Percentiles rank a stretch among this genome's conserved stretches.
These are phyloP conservation scores for Dasyornis broadbenti DNA, from an alignment of 2,113 vertebrate genomes.

Conservation along the genomic window DNA sequence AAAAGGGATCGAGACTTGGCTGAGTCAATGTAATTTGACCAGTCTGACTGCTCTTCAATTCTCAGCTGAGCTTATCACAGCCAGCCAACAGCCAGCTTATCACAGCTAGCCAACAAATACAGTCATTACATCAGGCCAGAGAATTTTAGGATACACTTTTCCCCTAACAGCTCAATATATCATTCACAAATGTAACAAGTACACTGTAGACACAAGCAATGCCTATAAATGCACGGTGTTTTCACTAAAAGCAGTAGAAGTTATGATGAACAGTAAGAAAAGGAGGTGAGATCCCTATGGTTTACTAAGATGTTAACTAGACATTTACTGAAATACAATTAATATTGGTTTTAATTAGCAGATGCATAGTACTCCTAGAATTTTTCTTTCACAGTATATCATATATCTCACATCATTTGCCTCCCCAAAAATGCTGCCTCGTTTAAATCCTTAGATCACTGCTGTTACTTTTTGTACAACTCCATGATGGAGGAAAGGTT, in stretches of 20 bases:
- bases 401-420: background rate
- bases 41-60: background rate
- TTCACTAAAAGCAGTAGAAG: background rate
- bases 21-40: background rate
- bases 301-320: background rate
- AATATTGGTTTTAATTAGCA: background rate
- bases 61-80: constrained; percentile 7
- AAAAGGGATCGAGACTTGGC: background rate
- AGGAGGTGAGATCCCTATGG: background rate
- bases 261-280: background rate
- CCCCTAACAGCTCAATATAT: background rate
- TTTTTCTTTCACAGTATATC: background rate
- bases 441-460: background rate
- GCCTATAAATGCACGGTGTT: background rate
- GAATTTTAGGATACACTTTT: background rate
- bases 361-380: background rate
- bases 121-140: background rate
- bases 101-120: background rate
- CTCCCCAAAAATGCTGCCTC: background rate
- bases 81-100: constrained; percentile 6
- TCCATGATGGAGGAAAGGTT: background rate
- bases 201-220: background rate
- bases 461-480: background rate
- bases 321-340: background rate
- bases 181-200: background rate